Conservation (phyloP, 2,888 invertebrate species). For the Lottia scabra region DNA sequence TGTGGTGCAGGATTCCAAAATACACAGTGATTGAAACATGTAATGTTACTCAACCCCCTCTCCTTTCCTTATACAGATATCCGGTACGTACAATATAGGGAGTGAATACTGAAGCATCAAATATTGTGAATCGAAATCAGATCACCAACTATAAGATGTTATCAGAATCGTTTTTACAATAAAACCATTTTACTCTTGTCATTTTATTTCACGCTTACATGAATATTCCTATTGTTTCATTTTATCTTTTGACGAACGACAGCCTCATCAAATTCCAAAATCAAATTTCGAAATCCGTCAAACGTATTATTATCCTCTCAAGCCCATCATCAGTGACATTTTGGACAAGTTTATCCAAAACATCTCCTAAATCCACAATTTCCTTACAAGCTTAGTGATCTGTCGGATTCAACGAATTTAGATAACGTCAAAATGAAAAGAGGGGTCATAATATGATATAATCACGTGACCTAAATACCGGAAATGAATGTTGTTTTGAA, state of each 20-base stretch:
- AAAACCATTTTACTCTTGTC: background rate
- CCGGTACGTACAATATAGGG: too few species aligned
- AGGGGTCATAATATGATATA: too few species aligned
- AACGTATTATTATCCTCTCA: constrained; percentile 1
- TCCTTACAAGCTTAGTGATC: background rate
- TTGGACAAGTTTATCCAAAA: background rate
- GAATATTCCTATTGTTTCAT: constrained; percentile 1
- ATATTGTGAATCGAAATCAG: too few species aligned
- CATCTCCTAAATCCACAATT: background rate
- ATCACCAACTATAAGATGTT: too few species aligned
- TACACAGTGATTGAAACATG: too few species aligned
- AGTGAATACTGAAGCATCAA: too few species aligned
- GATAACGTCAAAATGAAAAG: background rate
- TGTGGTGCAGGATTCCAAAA: too few species aligned
- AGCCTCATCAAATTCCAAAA: background rate
- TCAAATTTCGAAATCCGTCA: background rate
- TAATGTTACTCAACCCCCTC: too few species aligned
- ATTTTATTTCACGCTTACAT: background rate
- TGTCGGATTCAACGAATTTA: background rate
- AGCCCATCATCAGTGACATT: background rate
- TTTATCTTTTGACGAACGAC: background rate
- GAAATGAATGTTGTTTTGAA: too few species aligned
- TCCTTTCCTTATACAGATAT: too few species aligned
- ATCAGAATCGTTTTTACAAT: too few species aligned
- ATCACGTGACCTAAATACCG: too few species aligned